phyloP scores from a whole-genome alignment of 1,140 invertebrate genomes.

The Rhagoletis zephyria region DNA sequence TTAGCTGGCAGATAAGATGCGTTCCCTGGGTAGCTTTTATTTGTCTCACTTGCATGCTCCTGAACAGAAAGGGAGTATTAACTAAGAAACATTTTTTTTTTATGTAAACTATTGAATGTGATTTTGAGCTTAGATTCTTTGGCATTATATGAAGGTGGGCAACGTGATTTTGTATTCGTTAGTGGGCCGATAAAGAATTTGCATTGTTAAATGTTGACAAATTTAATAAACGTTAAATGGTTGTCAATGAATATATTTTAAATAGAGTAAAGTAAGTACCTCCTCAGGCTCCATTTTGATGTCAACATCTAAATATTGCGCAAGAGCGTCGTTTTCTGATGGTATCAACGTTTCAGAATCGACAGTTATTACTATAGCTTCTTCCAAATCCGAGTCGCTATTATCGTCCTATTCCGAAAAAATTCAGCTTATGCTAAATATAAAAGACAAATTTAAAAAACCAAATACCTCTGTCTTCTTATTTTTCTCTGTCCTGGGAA shows the following conservation, averaged over 20 bases:
- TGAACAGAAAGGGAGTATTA: not conserved
- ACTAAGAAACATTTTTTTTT: not conserved
- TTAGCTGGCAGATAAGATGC: too few species aligned
- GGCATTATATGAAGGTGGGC: too few species aligned
- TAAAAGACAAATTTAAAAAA: not conserved
- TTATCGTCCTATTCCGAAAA: conserved; percentile 42
- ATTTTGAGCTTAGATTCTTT: not conserved
- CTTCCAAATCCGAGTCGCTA: conserved; percentile 55
- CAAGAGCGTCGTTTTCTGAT: not conserved
- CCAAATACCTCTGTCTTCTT: conserved; percentile 42
- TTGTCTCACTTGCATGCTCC: not conserved
- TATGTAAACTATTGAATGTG: not conserved
- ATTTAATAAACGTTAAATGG: too few species aligned
- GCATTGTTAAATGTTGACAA: too few species aligned
- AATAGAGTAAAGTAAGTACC: not conserved
- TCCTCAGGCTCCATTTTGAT: not conserved
- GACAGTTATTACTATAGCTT: conserved; percentile 53
- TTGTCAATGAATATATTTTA: too few species aligned
- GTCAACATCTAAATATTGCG: not conserved
- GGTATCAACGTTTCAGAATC: conserved; percentile 55
- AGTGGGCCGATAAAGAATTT: too few species aligned
- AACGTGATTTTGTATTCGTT: too few species aligned
- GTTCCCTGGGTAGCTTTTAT: not conserved
- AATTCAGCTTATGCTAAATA: not conserved
- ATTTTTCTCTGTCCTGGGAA: conserved; percentile 13